Percentiles rank a stretch among this genome's conserved stretches.
phyloP scores from a whole-genome alignment of 2,797 vertebrate genomes.

The Holocentrus rufus region DNA sequence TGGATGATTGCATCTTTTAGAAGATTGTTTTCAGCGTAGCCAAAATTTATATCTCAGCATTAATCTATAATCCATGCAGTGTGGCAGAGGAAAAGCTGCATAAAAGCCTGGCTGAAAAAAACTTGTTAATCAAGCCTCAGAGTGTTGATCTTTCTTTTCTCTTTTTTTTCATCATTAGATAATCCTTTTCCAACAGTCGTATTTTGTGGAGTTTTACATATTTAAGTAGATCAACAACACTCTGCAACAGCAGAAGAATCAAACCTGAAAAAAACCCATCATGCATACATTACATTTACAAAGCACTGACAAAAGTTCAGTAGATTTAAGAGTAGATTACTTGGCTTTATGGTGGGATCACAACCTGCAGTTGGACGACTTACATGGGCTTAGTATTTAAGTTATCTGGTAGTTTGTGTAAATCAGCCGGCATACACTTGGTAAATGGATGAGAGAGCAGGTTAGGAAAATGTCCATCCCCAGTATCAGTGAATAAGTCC shows the following conservation, averaged over 20 bases:
- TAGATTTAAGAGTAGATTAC: conserved; percentile 1
- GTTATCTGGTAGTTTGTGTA: conserved; percentile 14
- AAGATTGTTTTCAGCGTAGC: conserved; percentile 28
- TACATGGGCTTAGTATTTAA: conserved; percentile 28
- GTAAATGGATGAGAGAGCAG: conserved; percentile 9
- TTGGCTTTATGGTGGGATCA: conserved; percentile 35
- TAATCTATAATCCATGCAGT: conserved; percentile 33
- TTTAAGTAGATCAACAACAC: not conserved
- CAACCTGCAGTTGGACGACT: conserved; percentile 29
- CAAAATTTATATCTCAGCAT: conserved; percentile 44
- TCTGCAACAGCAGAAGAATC: not conserved
- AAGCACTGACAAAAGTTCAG: conserved; percentile 19
- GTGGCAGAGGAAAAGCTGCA: conserved; percentile 24
- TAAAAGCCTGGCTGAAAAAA: conserved; percentile 14
- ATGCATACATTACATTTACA: conserved; percentile 13
- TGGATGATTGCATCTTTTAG: conserved; percentile 33
- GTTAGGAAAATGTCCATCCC: conserved; percentile 33
- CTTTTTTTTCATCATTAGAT: not conserved
- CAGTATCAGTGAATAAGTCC: conserved; percentile 26
- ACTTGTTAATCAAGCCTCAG: conserved; percentile 24
- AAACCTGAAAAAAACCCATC: not conserved
- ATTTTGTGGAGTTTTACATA: not conserved
- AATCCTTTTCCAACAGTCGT: no score
- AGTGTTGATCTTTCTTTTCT: conserved; percentile 20
- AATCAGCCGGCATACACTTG: conserved; percentile 18